phyloP scores from a whole-genome alignment of 2,797 vertebrate species.

The Chrysocyon brachyurus region DNA sequence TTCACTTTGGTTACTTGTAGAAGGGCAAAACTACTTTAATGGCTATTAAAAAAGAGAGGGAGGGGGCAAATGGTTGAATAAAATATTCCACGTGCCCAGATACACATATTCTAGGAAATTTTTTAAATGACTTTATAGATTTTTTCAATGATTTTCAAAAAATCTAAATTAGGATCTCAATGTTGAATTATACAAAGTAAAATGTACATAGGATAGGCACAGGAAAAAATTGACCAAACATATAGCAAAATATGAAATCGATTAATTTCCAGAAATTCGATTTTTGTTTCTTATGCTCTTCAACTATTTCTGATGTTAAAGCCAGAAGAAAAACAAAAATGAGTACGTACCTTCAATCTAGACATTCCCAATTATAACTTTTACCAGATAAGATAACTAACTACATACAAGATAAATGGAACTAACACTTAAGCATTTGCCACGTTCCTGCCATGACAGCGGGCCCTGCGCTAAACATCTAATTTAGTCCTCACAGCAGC shows the following conservation, averaged over 20 bases:
- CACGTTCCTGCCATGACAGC: not conserved
- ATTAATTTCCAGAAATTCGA: constrained; percentile 41
- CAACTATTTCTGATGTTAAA: not conserved
- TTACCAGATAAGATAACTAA: not conserved
- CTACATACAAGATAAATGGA: not conserved
- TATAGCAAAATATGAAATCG: not conserved
- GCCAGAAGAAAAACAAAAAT: not conserved
- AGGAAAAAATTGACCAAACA: not conserved
- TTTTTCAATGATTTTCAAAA: constrained; percentile 43
- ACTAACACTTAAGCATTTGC: not conserved
- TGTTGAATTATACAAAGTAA: constrained; percentile 4
- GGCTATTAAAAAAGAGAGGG: not conserved
- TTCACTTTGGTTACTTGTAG: constrained; percentile 12
- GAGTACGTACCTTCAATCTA: not conserved
- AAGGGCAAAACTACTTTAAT: not conserved
- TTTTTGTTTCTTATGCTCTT: constrained; percentile 47
- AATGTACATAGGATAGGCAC: not conserved
- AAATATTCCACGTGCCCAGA: not conserved
- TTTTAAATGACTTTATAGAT: not conserved
- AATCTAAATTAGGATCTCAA: constrained; percentile 3
- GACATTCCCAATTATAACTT: not conserved
- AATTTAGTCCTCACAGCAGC: not conserved
- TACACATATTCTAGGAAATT: not conserved
- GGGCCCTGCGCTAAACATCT: not conserved
- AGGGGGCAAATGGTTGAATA: not conserved